Conservation (phyloP, 2,888 invertebrate species). For the Amblyjoppa proteus region DNA sequence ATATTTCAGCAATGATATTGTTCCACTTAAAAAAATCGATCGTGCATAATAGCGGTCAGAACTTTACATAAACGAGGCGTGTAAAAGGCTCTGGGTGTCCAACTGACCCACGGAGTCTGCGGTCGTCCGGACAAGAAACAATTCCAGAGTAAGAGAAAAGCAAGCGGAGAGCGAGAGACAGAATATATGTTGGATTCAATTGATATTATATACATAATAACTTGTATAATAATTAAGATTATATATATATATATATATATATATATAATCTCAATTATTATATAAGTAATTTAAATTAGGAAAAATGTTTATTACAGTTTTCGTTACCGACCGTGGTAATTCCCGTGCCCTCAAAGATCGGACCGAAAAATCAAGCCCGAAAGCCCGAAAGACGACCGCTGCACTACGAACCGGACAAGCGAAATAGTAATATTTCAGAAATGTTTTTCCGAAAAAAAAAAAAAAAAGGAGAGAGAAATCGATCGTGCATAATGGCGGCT, state of each 20-base stretch:
- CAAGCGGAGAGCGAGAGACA: conserved; percentile 1
- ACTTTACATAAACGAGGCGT: neutral
- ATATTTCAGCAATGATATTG: neutral
- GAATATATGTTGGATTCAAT: neutral
- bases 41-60: neutral
- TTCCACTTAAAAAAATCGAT: neutral
- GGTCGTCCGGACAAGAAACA: conserved; percentile 33
- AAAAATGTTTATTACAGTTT: too few relatives aligned
- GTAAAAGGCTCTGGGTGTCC: conserved; percentile 11
- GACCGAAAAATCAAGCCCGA: too few relatives aligned
- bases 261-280: too few relatives aligned
- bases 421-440: neutral
- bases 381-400: too few relatives aligned
- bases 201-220: too few relatives aligned
- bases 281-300: too few relatives aligned
- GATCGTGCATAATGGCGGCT: conserved; percentile 6
- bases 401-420: too few relatives aligned
- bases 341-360: too few relatives aligned
- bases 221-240: too few relatives aligned
- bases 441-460: neutral
- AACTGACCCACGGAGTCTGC: conserved; percentile 18
- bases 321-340: too few relatives aligned
- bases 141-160: conserved; percentile 52
- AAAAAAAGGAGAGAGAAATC: neutral
- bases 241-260: too few relatives aligned